Base-by-base conservation (phyloP, 2,113 vertebrate species). In the Ammodytes marinus region DNA sequence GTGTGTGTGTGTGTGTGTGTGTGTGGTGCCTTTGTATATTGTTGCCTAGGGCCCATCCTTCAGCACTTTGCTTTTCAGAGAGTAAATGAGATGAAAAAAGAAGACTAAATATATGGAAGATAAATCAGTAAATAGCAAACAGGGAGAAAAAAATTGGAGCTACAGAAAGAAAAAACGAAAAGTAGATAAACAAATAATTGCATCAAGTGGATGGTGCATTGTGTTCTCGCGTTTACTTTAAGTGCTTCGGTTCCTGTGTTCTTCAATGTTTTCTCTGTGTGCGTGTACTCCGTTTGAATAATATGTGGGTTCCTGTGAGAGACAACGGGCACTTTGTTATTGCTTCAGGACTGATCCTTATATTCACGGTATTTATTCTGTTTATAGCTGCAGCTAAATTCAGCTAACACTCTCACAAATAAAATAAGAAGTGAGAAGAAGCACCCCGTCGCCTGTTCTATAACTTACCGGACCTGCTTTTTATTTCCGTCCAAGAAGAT, bases 11-110 rank as follows among this genome's bases (percentile, higher is more conserved):
- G 43, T 46, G 8, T 57, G 47, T 86, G 39, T 83, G 37, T 63
- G 69, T 42, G 73, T 4, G 5, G 8, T 49, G 45, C 59, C 39
- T 77, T 79, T 85, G 14, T 81, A 58, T 67, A 60, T 52, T 61
- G 45, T 45, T 54, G 76, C 86, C 79, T 74, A 14, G 35, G 74
- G 79, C 77, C 55, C 43, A 75, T 61, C 81, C 79, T 78, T 82
- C 66, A 80, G 79, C 66, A 55, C 35, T 12, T 35, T 80, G 49
- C 69, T 52, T 83, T 84, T 88, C 61, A 86, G 35, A 83, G n/a
- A 66, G 12, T 7, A 69, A 47, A 86, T 35, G 49, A 70, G 61
- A 82, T 64, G n/a, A 63, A 49, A 82, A 65, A 46, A 83, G 19
- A 79, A 77, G 4, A 58, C 71, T 37, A 69, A 69, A 71, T 46